phyloP scores from a whole-genome alignment of 2,888 invertebrate species.

The Gisinianus flammeolus region DNA sequence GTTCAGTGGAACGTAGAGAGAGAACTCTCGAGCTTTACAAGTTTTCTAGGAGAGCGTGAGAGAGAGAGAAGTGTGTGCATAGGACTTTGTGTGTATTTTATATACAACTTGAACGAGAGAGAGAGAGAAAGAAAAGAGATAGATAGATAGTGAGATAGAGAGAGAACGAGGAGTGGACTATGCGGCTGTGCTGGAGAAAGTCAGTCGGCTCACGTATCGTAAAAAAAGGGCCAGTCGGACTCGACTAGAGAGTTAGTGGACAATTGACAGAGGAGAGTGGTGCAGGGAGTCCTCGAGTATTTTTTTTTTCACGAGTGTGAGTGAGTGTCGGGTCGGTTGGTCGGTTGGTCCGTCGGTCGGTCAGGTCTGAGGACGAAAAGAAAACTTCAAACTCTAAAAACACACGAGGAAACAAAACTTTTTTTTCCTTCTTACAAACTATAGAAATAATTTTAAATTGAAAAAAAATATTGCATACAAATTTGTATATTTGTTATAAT shows the following conservation, averaged over 20 bases:
- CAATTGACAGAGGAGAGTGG: slow-evolving; percentile 40
- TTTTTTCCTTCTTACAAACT: not conserved
- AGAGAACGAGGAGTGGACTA: slow-evolving; percentile 40
- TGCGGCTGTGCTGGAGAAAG: slow-evolving; percentile 49
- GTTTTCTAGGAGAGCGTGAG: slow-evolving; percentile 22
- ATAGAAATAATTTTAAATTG: not conserved
- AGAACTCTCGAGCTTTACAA: slow-evolving; percentile 23
- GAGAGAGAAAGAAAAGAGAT: slow-evolving; percentile 6
- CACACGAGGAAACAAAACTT: no score
- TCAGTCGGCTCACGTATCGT: slow-evolving; percentile 40
- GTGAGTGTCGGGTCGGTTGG: slow-evolving; percentile 39
- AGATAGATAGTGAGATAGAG: slow-evolving; percentile 23
- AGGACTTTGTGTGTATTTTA: not conserved
- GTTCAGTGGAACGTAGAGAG: slow-evolving; percentile 50
- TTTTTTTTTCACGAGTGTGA: slow-evolving; percentile 20
- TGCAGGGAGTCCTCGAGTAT: slow-evolving; percentile 27
- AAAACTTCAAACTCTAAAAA: no score
- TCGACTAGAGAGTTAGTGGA: slow-evolving; percentile 36
- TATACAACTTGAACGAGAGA: not conserved
- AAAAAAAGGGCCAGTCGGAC: slow-evolving; percentile 39
- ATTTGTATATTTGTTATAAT: slow-evolving; percentile 6
- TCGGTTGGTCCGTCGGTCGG: no score
- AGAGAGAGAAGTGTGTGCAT: slow-evolving; percentile 17
- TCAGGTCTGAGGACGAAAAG: slow-evolving; percentile 6
- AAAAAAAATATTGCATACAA: not conserved